A percentile compares a stretch with the other conserved stretches of the same genome.
Evolutionary conservation across 2,797 vertebrate genomes (phyloP).

Genomic region (Yasuhikotakia modesta): DNA sequence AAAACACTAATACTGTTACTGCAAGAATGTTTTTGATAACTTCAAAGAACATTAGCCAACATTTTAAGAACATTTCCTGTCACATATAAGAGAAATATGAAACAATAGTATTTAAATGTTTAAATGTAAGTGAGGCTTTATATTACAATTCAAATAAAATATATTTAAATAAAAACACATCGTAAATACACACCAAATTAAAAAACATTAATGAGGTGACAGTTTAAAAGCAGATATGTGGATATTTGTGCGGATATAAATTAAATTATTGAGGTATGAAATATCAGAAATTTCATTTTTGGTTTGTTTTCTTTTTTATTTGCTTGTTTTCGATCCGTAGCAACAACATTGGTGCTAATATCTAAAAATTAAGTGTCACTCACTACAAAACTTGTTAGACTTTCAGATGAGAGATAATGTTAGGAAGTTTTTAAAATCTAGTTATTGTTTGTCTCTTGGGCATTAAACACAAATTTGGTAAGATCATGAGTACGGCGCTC

Average conservation of each 20-base stretch:
- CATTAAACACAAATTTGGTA: conserved; percentile 85
- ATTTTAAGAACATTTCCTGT: too few species aligned
- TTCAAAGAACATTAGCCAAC: too few species aligned
- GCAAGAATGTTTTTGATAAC: too few species aligned
- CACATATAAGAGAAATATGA: background rate
- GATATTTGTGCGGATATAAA: too few species aligned
- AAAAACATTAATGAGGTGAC: background rate
- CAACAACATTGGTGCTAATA: conserved; percentile 12
- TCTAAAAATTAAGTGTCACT: conserved; percentile 32
- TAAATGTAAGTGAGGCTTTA: too few species aligned
- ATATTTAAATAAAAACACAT: background rate
- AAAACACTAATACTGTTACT: too few species aligned
- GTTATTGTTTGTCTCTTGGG: conserved; percentile 84
- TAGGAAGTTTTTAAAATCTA: conserved; percentile 72
- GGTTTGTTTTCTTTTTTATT: background rate
- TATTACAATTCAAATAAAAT: background rate
- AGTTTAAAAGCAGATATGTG: too few species aligned
- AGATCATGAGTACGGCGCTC: conserved; percentile 77
- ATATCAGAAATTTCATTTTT: background rate
- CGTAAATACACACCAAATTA: background rate
- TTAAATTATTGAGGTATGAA: too few species aligned
- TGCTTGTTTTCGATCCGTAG: background rate
- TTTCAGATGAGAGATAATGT: conserved; percentile 61
- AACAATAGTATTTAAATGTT: background rate
- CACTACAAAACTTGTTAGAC: conserved; percentile 42